Evolutionary conservation across 2,797 vertebrate species (phyloP).

Genomic region (Hippopotamyrus pictus): DNA sequence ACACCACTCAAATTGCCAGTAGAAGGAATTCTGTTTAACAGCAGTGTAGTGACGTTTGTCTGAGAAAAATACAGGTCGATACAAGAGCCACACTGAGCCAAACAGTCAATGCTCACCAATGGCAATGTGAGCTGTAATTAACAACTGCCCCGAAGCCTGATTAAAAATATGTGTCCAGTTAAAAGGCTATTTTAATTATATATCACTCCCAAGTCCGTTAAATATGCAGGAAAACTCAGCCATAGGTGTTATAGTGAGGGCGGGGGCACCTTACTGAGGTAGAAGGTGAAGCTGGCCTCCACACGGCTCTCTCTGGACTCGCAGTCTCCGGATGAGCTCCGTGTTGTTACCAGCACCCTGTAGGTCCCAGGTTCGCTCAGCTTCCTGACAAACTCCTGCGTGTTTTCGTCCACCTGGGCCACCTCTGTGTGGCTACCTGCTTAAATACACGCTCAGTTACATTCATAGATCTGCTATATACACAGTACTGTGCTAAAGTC

Average conservation of each 20-base stretch:
- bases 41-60: not conserved
- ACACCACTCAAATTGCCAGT: not conserved
- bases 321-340: conserved; percentile 80
- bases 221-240: not conserved
- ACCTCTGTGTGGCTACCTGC: conserved; percentile 74
- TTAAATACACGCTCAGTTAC: not conserved
- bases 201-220: not conserved
- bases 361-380: conserved; percentile 82
- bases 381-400: conserved; percentile 77
- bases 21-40: not conserved
- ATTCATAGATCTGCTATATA: not conserved
- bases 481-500: not conserved
- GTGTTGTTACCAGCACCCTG: conserved; percentile 67
- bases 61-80: not conserved
- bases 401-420: conserved; percentile 78
- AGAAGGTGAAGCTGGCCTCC: conserved; percentile 76
- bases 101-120: not conserved
- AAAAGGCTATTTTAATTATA: not conserved
- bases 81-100: not conserved
- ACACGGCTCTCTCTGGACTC: conserved; percentile 72
- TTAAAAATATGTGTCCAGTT: not conserved
- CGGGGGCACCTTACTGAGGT: conserved; percentile 72
- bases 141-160: not conserved
- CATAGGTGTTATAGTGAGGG: not conserved
- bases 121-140: not conserved